Conservation (phyloP, 2,797 vertebrate genomes). For the Brachyalestes nurse region DNA sequence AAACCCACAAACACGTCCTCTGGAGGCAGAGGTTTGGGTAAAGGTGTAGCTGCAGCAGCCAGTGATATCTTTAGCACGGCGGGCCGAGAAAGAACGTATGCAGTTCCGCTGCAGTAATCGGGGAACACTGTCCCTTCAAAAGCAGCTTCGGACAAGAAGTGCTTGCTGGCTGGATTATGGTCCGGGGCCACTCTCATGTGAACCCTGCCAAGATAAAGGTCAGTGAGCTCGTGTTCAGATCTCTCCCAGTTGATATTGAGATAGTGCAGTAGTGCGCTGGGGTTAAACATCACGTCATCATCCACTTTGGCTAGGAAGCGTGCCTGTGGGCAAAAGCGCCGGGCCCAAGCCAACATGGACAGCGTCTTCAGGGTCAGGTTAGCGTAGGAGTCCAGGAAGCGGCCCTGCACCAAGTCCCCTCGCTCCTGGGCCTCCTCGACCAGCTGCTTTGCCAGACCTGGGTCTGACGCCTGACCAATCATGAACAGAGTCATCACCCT, state of each 20-base stretch:
- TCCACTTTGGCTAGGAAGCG: conserved; percentile 76
- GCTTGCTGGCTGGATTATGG: conserved; percentile 73
- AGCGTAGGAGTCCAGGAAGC: conserved; percentile 82
- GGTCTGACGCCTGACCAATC: conserved; percentile 74
- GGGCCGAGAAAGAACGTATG: conserved; percentile 83
- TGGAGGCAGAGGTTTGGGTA: conserved; percentile 74
- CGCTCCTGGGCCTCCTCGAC: conserved; percentile 74
- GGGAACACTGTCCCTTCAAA: conserved; percentile 79
- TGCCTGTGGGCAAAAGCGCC: conserved; percentile 72
- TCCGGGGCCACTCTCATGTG: conserved; percentile 80
- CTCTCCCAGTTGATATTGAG: conserved; percentile 69
- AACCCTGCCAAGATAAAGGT: conserved; percentile 85
- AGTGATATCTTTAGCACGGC: conserved; percentile 78
- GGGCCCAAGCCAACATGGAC: conserved; percentile 81
- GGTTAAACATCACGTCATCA: conserved; percentile 79
- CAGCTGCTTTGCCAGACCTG: conserved; percentile 69
- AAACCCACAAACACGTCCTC: conserved; percentile 89
- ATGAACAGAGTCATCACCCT: conserved; percentile 80
- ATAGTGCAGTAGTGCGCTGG: conserved; percentile 70
- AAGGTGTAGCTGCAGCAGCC: conserved; percentile 66
- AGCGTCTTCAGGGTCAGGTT: conserved; percentile 88
- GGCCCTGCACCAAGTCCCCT: conserved; percentile 80
- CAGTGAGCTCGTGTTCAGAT: conserved; percentile 65
- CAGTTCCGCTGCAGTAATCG: conserved; percentile 89
- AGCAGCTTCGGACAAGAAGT: conserved; percentile 74